Evolutionary conservation across 2,113 vertebrate genomes (phyloP), one percentile per base, ranked within the genome.

Genomic region (Microtus ochrogaster): DNA sequence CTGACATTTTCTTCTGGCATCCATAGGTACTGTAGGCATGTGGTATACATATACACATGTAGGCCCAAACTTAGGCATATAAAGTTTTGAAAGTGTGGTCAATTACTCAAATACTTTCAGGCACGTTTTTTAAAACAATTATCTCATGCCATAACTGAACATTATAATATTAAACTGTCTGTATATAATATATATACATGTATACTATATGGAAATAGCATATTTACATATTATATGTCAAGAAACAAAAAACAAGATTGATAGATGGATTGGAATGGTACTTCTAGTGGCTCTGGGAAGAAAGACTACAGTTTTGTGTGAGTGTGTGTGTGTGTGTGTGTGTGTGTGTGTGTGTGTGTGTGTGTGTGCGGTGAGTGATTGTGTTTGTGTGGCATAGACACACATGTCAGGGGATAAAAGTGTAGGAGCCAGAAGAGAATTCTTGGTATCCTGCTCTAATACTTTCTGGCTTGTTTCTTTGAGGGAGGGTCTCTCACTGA

Each of bases 241-340:
- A 63, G 30, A 47, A 24, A 90, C 47, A 94, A 13, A 94, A 92
- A 97, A 79, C 49, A 72, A 88, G 87, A 96, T 79, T 49, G 72
- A 91, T 94, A 89, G 82, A 36, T 36, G 1, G 1, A 19, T 9
- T 81, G 41, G 66, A 88, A 63, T 49, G 61, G 16, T 82, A 84
- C 8, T 52, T 68, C 5, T 74, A 39, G 36, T 81, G 3, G 3
- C 44, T 81, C n/a, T 73, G 66, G 6, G 19, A 26, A 79, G n/a
- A 91, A 96, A 66, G 10, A 87, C 3, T 49, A 63, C 24, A 36
- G 66, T 3, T 36, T 1, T 79, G 16, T 65, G 14, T 84, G 55
- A 19, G 58, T 82, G 52, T 82, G 55, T 22, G 11, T 44, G 49
- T 77, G 2, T 30, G 13, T 77, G 13, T 47, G 41, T 4, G 13